Base-by-base conservation (phyloP, 1,140 invertebrate genomes). In the Trichomalopsis sarcophagae region DNA sequence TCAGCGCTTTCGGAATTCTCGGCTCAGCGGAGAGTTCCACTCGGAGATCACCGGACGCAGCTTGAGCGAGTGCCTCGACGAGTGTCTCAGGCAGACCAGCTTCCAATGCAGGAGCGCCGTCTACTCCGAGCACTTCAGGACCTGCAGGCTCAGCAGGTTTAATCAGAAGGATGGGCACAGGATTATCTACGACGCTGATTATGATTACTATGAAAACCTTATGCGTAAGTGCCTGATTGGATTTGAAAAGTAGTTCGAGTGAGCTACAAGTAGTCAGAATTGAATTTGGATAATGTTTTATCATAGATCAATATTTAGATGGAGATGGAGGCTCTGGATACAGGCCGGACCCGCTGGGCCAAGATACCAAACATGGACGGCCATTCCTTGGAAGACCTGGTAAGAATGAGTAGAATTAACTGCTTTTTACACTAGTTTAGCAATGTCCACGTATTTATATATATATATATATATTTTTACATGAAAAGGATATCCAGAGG, bases 131-230 rank as follows among this genome's bases (percentile, higher is more conserved):
- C 94, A 96, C 44, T 96, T 96, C 89, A 94, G 96, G 84, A 97
- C 96, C 40, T 98, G 97, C 91, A 94, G 97, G 55, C 94, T 98
- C 33, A 97, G 97, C 89, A 94, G 97, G 89, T 98, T 96, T 91
- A 97, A 97, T 92, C 96, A 97, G 91, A 95, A 96, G 82, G 97
- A 97, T 89, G 97, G 97, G n/a, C 96, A 97, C 94, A 94, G 97
- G 84, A 96, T 98, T 80, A 96, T 98, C 83, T 97, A 97, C 89
- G 97, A 98, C 91, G 96, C 96, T 1, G 97, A 97, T 91, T 98
- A 97, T 91, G 97, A 98, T 93, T 98, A 98, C 91, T 98, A 98
- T 89, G 97, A 98, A 92, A 97, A 97, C 93, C 94, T 97, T 33
- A 97, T 97, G 96, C 96, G 97, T 98, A 94, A 96, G 96, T 96